Base-by-base conservation (phyloP, 1,140 invertebrate genomes). In the Pachyrhynchus sulphureomaculatus region DNA sequence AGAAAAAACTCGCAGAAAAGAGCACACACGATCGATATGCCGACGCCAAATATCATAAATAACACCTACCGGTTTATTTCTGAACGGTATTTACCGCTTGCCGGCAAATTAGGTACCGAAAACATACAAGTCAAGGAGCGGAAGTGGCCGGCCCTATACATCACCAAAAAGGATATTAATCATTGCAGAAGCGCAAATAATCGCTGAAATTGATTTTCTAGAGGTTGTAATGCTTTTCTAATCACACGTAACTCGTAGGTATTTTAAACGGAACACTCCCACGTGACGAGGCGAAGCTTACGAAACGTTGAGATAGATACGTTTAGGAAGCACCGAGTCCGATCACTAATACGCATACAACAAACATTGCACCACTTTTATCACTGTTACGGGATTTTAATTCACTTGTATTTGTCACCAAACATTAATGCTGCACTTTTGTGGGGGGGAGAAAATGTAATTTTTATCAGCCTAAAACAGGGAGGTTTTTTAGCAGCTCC, bases 281-380 rank as follows among this genome's bases (percentile, higher is more conserved):
- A 72, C 71, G 71, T 73, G 71, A 73, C 68, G 64, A 66, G 37
- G 62, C 61, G 52, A 64, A 63, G 62, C 62, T 67, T 67, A 65
- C 68, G 59, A 57, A 69, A 62, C 60, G 52, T n/a, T n/a, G n/a
- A n/a, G n/a, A n/a, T n/a, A 29, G 21, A 47, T 55, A 42, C n/a
- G 29, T 26, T 45, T 54, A 29, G 12, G 42, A 36, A 60, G 48
- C 34, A 44, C 49, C 24, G 65, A 44, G 54, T 57, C 48, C 37
- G 49, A 65, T 13, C 48, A 53, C 48, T 53, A 61, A 66, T 67
- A 69, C 68, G 58, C 69, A 66, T 66, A 62, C 65, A 71, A 71
- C 66, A 71, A 72, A 72, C 70, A 68, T 73, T 73, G 69, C 71
- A 70, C 69, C 71, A 73, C 68, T 67, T 66, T 63, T 57, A 58